Conservation (phyloP, 2,888 invertebrate genomes). For the Nineta flava region DNA sequence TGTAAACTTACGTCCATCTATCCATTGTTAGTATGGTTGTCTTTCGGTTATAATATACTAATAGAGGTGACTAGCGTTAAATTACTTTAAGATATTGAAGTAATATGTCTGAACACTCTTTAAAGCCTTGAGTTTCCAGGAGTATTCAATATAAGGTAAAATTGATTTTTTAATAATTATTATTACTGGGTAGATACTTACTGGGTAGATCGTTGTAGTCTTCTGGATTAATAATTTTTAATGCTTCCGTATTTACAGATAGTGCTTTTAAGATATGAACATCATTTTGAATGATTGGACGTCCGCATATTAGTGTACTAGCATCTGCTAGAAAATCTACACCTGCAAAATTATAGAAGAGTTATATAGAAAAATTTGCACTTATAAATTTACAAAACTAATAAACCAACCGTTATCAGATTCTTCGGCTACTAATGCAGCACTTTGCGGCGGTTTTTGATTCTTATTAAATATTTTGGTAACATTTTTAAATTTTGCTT, state of each 20-base stretch:
- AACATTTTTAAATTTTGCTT: slow-evolving; percentile 22
- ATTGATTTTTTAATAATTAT: no score
- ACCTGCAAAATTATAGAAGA: slow-evolving; percentile 21
- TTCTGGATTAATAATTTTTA: slow-evolving; percentile 24
- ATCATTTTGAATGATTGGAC: slow-evolving; percentile 29
- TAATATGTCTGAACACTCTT: no score
- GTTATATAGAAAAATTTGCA: not conserved
- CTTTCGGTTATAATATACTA: no score
- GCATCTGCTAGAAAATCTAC: slow-evolving; percentile 34
- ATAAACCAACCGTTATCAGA: not conserved
- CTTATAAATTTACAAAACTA: slow-evolving; percentile 6
- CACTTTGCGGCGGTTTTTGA: slow-evolving; percentile 1
- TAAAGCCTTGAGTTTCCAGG: no score
- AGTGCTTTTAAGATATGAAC: slow-evolving; percentile 31
- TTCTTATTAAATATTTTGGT: no score
- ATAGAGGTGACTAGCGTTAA: no score
- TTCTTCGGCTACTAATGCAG: slow-evolving; percentile 1
- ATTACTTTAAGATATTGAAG: no score
- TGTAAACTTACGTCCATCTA: no score
- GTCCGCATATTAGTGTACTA: slow-evolving; percentile 44
- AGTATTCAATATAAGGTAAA: no score
- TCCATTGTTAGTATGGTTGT: no score
- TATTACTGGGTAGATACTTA: slow-evolving; percentile 23
- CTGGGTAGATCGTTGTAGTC: slow-evolving; percentile 37
- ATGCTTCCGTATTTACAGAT: slow-evolving; percentile 28